Evolutionary conservation across 2,888 invertebrate species (phyloP), one percentile per base, ranked within the genome.

Genomic region (Hyposoter dolosus): DNA sequence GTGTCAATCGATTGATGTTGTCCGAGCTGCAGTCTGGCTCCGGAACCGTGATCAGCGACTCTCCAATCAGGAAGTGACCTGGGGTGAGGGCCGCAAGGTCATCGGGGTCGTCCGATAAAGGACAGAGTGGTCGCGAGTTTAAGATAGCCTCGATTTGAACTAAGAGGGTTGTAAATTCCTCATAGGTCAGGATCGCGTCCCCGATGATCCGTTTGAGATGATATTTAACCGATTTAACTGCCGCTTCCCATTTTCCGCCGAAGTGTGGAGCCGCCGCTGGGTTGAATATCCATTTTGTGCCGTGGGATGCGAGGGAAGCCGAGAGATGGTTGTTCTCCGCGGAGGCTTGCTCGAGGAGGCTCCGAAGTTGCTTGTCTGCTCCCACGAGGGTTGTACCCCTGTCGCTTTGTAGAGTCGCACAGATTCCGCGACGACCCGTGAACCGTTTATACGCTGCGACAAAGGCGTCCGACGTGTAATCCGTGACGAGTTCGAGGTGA

Each of bases 41-140:
- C n/a, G 65, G n/a, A 15, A 63, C 32, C 28, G 40, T 40, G 9
- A 40, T 66, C 0, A n/a, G n/a, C 40, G 35, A 17, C 7, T n/a
- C 65, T 35, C 65, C 65, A n/a, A 66, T 66, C n/a, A 66, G 40
- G n/a, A 66, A 35, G 40, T 66, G 60, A n/a, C 40, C 65, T 12
- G 65, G 40, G 7, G 65, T 66, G n/a, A 66, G 65, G 0, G 65
- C 35, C 0, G 65, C n/a, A 4, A 35, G n/a, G n/a, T 66, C 65
- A 4, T 32, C 32, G 17, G 65, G 65, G 40, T 66, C 65, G n/a
- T 66, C 65, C 12, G 65, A n/a, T n/a, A 66, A 0, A 17, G 65
- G 17, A 10, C 35, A 66, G 3, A 66, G n/a, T 17, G 65, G 65
- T 40, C 65, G 17, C n/a, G 65, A 66, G 7, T 66, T 66, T 17